Percentiles rank a stretch among this genome's conserved stretches.
These are phyloP conservation scores for Pelvicachromis taeniatus DNA, from an alignment of 2,113 vertebrate genomes.

Conservation along the genomic window DNA sequence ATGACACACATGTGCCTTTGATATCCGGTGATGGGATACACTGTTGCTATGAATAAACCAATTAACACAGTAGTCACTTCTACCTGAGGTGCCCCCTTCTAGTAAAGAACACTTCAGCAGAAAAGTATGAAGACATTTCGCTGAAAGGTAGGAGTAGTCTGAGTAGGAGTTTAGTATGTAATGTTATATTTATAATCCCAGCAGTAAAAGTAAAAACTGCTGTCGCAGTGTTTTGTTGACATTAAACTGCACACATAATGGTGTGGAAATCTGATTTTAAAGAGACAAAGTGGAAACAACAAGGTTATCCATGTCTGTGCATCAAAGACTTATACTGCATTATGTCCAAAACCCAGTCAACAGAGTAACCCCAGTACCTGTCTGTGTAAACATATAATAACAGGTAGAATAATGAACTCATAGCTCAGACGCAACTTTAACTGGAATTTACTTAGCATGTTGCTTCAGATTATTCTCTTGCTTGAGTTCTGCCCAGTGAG, in stretches of 20 bases:
- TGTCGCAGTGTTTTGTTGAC: background rate
- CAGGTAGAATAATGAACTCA: background rate
- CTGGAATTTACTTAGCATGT: background rate
- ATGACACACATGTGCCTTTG: slow-evolving; percentile 28
- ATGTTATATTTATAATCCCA: slow-evolving; percentile 32
- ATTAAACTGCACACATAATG: background rate
- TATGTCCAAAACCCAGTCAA: background rate
- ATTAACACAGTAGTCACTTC: slow-evolving; percentile 38
- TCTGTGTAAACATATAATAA: background rate
- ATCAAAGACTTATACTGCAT: background rate
- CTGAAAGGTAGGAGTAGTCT: background rate
- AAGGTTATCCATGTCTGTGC: background rate
- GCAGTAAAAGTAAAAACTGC: slow-evolving; percentile 14
- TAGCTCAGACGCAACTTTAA: background rate
- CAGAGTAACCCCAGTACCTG: background rate
- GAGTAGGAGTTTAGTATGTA: background rate
- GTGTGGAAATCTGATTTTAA: background rate
- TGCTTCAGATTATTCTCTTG: background rate
- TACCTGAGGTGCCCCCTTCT: slow-evolving; percentile 19
- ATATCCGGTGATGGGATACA: slow-evolving; percentile 18
- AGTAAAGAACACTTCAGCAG: background rate
- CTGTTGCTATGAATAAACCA: slow-evolving; percentile 40
- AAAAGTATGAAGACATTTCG: slow-evolving; percentile 8
- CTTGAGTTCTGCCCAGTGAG: background rate
- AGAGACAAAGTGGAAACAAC: background rate